phyloP scores from a whole-genome alignment of 92 coral and sea anemone species.

The Phymanthus crucifer region DNA sequence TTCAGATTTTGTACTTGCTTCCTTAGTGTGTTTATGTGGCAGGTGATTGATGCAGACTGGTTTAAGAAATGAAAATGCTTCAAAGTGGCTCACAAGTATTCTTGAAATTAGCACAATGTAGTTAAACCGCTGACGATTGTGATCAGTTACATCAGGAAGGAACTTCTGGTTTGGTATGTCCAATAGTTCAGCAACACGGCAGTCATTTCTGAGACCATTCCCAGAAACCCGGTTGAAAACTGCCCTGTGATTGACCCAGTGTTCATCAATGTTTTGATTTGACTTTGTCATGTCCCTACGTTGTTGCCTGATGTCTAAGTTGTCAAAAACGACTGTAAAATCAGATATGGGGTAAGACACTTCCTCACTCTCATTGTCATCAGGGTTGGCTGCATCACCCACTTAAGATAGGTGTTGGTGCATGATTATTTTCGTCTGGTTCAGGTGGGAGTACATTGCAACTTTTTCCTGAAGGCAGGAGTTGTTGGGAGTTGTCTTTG shows the following conservation, averaged over 20 bases:
- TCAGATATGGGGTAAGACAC: too few species aligned
- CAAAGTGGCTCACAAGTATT: slow-evolving; percentile 51
- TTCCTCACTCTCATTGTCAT: too few species aligned
- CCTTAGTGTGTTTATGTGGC: slow-evolving; percentile 52
- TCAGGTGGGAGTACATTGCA: too few species aligned
- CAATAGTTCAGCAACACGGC: not conserved
- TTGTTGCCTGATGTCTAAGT: not conserved
- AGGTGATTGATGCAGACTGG: slow-evolving; percentile 49
- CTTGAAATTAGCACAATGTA: slow-evolving; percentile 53
- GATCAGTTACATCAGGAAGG: slow-evolving; percentile 46
- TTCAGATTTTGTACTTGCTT: slow-evolving; percentile 29
- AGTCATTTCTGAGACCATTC: not conserved
- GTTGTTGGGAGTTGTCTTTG: too few species aligned
- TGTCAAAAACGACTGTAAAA: not conserved
- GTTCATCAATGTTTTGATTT: slow-evolving; percentile 14
- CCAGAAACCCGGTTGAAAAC: slow-evolving; percentile 6
- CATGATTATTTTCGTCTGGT: too few species aligned
- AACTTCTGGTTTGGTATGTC: not conserved
- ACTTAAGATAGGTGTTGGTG: too few species aligned
- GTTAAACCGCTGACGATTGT: slow-evolving; percentile 44
- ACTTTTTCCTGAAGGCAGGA: too few species aligned
- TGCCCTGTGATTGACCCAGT: slow-evolving; percentile 20
- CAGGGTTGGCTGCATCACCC: too few species aligned
- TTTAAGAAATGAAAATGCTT: slow-evolving; percentile 33
- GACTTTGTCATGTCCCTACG: slow-evolving; percentile 4